These are phyloP conservation scores for Paradoxurus hermaphroditus DNA, from an alignment of 2,113 vertebrate species.

Conservation along the genomic window DNA sequence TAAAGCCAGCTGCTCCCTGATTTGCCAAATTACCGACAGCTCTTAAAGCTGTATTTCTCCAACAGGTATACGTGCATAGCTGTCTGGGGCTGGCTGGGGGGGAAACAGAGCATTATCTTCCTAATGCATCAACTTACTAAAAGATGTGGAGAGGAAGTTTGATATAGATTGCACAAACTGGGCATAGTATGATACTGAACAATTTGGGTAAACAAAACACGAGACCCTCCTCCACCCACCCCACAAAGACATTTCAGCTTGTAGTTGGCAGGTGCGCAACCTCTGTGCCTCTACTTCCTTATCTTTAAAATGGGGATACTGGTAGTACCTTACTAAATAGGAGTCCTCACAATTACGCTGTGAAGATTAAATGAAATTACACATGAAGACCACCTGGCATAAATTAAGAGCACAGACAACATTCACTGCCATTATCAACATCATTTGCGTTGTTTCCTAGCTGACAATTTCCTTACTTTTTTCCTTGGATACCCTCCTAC, in stretches of 20 bases:
- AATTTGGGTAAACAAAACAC: not conserved
- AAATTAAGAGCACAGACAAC: not conserved
- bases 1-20: not conserved
- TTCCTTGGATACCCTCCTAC: not conserved
- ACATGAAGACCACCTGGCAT: not conserved
- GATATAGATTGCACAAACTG: not conserved
- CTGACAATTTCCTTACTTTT: not conserved
- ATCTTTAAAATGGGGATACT: not conserved
- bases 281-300: not conserved
- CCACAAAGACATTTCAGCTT: not conserved
- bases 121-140: not conserved
- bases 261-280: not conserved
- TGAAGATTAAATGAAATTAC: not conserved
- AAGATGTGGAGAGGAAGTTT: not conserved
- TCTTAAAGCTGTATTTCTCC: not conserved
- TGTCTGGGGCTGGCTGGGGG: not conserved
- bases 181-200: not conserved
- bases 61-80: not conserved
- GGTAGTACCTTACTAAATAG: not conserved
- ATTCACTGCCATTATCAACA: not conserved
- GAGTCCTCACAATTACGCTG: not conserved
- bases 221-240: not conserved
- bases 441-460: not conserved
- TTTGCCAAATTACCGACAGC: not conserved
- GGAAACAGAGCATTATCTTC: not conserved